These are phyloP conservation scores for Malurus melanocephalus DNA, from an alignment of 2,113 vertebrate genomes.

Conservation along the genomic window DNA sequence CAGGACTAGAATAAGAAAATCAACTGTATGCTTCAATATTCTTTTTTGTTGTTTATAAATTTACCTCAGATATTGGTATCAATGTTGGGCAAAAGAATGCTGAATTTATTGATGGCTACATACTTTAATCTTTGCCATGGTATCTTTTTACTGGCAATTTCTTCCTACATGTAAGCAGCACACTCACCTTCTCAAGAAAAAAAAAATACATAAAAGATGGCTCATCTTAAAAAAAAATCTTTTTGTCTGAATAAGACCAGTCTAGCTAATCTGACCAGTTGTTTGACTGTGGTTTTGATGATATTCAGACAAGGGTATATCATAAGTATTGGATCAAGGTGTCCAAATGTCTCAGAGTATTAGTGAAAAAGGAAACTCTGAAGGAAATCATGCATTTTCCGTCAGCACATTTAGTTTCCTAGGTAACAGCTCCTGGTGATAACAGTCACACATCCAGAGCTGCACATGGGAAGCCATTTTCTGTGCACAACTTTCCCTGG, in stretches of 20 bases:
- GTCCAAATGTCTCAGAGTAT: background rate
- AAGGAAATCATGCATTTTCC: background rate
- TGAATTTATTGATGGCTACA: background rate
- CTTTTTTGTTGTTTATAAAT: background rate
- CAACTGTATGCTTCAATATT: background rate
- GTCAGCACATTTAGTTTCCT: background rate
- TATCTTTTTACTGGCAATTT: background rate
- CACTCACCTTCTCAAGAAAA: background rate
- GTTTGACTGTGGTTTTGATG: background rate
- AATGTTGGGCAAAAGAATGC: background rate
- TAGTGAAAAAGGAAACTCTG: background rate
- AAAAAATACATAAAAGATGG: background rate
- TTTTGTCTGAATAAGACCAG: background rate
- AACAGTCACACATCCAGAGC: background rate
- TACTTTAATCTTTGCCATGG: background rate
- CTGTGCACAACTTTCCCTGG: background rate
- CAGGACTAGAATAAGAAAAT: background rate
- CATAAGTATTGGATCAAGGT: background rate
- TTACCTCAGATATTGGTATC: background rate
- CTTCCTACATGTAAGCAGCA: background rate
- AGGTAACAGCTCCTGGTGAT: slow-evolving; percentile 28
- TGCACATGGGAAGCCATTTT: background rate
- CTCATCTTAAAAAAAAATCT: background rate
- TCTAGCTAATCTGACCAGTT: background rate
- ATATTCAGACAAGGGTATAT: background rate